Base-by-base conservation (phyloP, 2,797 vertebrate species). In the Siniperca scherzeri region DNA sequence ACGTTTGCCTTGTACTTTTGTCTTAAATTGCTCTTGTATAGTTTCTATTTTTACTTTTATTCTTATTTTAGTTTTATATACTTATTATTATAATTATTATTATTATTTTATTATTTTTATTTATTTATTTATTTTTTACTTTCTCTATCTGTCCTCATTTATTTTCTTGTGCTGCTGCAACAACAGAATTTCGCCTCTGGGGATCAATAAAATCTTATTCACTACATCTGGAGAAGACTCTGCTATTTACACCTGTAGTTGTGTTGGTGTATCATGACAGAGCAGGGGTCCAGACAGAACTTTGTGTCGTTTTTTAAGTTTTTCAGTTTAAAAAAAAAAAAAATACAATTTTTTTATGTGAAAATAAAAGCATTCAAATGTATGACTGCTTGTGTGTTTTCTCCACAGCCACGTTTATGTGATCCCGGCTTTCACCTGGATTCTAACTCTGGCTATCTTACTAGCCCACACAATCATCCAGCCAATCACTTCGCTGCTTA, bases 381-480 rank as follows among this genome's bases (percentile, higher is more conserved):
- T 55, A 7, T 55, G 11, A 55, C 42, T 72, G 2, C 61, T 11
- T 46, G 3, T 88, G 33, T 87, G 10, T 76, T 25, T 80, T 55
- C 65, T 72, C 59, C 86, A 46, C 91, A 95, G 95, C 52, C 94
- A 95, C 78, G 46, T 95, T 75, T 94, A 94, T 2, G 78, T 96
- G 76, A 95, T 96, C 74, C 95, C 94, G 1, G 92, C 81, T 60
- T 96, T 96, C 90, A 95, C 95, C 36, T 96, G 94, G 94, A 91
- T 84, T 22, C 90, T 96, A 1, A 91, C 93, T n/a, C 87, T 95
- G 19, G 92, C 89, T 22, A 94, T 96, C 59, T 70, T 96, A 67
- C 73, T 95, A n/a, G 94, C 92, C 53, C 93, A 96, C 80, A 67
- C 84, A 7, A 10, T 94, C 80, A 94, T 96, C 77, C 94, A 95